Conservation (phyloP, 1,140 invertebrate genomes). For the Lepidostoma basale region DNA sequence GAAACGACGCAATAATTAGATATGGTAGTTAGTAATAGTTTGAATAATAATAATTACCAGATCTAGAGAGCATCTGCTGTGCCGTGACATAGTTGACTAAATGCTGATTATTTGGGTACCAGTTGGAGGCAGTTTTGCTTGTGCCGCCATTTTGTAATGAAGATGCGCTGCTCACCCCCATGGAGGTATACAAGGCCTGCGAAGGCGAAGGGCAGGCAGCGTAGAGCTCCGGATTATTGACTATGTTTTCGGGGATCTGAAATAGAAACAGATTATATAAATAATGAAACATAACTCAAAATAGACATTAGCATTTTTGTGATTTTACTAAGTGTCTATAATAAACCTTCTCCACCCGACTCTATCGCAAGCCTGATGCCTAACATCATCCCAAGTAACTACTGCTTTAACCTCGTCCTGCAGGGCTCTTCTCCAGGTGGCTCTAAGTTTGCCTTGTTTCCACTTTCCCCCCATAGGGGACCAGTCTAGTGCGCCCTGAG, state of each 20-base stretch:
- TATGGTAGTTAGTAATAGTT: no score
- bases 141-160: slow-evolving; percentile 1
- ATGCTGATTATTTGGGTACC: slow-evolving; percentile 24
- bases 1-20: no score
- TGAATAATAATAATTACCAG: slow-evolving; percentile 24
- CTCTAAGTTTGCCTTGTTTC: no score
- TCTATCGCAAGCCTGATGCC: no score
- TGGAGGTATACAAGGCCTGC: slow-evolving; percentile 37
- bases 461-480: no score
- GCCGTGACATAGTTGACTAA: slow-evolving; percentile 28
- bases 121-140: slow-evolving; percentile 25
- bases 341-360: no score
- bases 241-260: slow-evolving; percentile 20
- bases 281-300: no score
- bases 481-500: no score
- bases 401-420: no score
- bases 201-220: slow-evolving; percentile 30
- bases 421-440: no score
- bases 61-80: slow-evolving; percentile 30
- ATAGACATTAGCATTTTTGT: neutral
- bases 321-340: neutral
- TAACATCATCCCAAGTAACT: no score
- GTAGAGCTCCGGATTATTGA: slow-evolving; percentile 31
- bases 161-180: neutral
- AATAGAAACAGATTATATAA: neutral